Conservation (phyloP, 2,797 vertebrate species). For the Melanotaenia maccullochi region DNA sequence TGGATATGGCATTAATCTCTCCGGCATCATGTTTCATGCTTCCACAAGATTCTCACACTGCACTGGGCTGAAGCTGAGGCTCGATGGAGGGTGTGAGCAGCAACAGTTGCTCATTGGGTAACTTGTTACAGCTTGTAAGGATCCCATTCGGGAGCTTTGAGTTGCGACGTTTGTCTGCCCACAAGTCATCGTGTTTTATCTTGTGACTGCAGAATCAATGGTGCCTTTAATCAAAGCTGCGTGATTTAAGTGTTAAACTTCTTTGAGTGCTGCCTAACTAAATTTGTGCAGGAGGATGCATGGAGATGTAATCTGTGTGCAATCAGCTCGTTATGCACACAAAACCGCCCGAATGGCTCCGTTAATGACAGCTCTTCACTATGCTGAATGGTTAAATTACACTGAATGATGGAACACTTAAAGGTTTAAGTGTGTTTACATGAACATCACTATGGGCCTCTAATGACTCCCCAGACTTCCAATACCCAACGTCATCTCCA, state of each 20-base stretch:
- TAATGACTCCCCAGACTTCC: slow-evolving; percentile 13
- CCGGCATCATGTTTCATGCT: slow-evolving; percentile 11
- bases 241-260: slow-evolving; percentile 19
- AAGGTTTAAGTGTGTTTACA: slow-evolving; percentile 13
- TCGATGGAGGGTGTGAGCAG: background rate
- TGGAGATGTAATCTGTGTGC: slow-evolving; percentile 17
- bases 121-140: slow-evolving; percentile 44
- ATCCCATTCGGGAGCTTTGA: slow-evolving; percentile 19
- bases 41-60: slow-evolving; percentile 13
- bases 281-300: slow-evolving; percentile 23
- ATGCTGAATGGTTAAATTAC: slow-evolving; percentile 3
- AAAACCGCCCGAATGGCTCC: slow-evolving; percentile 3
- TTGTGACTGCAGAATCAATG: slow-evolving; percentile 35
- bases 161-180: slow-evolving; percentile 22
- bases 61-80: slow-evolving; percentile 10
- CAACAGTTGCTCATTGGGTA: slow-evolving; percentile 7
- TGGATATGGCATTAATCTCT: background rate
- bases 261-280: slow-evolving; percentile 15
- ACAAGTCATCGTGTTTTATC: slow-evolving; percentile 3
- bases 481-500: slow-evolving; percentile 24
- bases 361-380: slow-evolving; percentile 21
- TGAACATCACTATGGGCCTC: slow-evolving; percentile 6
- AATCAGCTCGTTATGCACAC: slow-evolving; percentile 2
- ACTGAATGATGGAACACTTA: slow-evolving; percentile 15
- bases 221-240: slow-evolving; percentile 27